These are phyloP conservation scores for Callipepla californica DNA, from an alignment of 2,113 vertebrate genomes.

Conservation along the genomic window DNA sequence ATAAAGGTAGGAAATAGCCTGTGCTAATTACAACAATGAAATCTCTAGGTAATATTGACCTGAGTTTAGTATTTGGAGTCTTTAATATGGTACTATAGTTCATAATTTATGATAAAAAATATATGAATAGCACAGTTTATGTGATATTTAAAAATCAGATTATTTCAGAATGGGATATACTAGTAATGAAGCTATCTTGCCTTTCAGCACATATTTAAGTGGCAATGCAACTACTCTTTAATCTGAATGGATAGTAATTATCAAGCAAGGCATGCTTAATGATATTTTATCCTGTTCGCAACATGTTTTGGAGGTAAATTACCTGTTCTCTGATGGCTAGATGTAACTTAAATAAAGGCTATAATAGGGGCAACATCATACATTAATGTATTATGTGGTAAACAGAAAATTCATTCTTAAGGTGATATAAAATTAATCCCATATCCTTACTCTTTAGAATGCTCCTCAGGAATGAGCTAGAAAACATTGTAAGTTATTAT, in stretches of 20 bases:
- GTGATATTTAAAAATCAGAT: background rate
- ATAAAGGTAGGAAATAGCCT: conserved; percentile 75
- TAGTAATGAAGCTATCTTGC: background rate
- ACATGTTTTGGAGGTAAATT: background rate
- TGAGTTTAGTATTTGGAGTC: background rate
- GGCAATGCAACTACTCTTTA: background rate
- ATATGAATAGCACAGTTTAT: too few relatives aligned
- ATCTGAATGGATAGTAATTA: background rate
- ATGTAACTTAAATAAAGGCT: background rate
- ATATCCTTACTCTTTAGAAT: background rate
- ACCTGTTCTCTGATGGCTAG: background rate
- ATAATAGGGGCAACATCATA: background rate
- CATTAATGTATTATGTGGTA: background rate
- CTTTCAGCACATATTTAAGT: background rate
- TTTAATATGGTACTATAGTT: background rate
- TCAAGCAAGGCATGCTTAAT: background rate
- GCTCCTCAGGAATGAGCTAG: background rate
- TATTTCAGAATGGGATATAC: background rate
- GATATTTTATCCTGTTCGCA: background rate
- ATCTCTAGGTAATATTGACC: background rate
- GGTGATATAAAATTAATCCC: background rate
- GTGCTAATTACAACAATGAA: background rate
- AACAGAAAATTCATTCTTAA: background rate
- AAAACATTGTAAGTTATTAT: background rate
- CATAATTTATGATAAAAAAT: background rate